Evolutionary conservation across 2,888 invertebrate species (phyloP), one percentile per base, ranked within the genome.

Genomic region (Parascotia fuliginaria): DNA sequence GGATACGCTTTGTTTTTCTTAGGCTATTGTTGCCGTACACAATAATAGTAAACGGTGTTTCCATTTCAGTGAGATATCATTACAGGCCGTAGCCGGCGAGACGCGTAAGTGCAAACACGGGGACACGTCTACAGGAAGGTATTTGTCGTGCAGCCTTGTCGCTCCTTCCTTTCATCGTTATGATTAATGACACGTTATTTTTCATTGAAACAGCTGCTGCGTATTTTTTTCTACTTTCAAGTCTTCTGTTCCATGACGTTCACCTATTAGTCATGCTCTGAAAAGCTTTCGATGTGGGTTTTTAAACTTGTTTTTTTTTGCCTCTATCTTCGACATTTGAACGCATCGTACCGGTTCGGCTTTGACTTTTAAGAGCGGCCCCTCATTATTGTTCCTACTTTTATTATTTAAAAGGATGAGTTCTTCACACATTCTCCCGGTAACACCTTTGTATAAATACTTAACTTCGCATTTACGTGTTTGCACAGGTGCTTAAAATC

Each of bases 161-260:
- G 80, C 79, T 78, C 80, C 81, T 85, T 85, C 86, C 86, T 87
- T 84, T 85, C 87, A 82, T 75, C 81, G 80, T 77, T 84, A 86
- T 89, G 89, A 89, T 89, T 87, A 89, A 89, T 88, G 88, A 82
- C 77, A 80, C 77, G 84, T 85, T 89, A 89, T 89, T 89, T 89
- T 89, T 89, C 88, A 89, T 81, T 83, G 86, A 80, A 87, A 85
- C 87, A 88, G 87, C 87, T 88, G 87, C 83, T 75, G 76, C 84
- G 83, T 84, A 84, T 89, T 89, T 89, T 85, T 88, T 85, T 67
- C 78, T 76, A 81, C 83, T 83, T 82, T 80, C 83, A 77, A 83
- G 81, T 85, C 82, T 84, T 85, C 85, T 84, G 85, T 83, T 75
- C 81, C 82, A 73, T 85, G 85, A 84, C 85, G 81, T 74, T 77